Conservation (phyloP, 2,888 invertebrate genomes). For the Leuctra nigra region DNA sequence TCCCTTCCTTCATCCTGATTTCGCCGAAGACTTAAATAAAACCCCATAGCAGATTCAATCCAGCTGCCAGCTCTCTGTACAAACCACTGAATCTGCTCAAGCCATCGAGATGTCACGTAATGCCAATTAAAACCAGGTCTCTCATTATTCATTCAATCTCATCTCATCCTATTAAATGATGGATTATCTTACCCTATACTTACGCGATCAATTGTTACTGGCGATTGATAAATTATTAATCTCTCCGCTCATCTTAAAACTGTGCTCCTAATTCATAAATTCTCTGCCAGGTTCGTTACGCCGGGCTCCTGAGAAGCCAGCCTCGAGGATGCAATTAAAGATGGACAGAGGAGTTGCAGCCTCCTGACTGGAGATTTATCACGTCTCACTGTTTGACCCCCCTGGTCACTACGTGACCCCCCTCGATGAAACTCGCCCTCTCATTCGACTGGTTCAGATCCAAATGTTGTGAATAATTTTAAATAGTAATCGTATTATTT, state of each 20-base stretch:
- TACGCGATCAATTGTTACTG: conserved; percentile 9
- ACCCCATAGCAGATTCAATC: no score
- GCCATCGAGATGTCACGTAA: neutral
- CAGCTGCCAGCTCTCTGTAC: no score
- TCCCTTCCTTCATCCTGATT: no score
- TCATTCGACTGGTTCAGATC: neutral
- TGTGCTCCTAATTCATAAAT: neutral
- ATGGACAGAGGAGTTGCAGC: no score
- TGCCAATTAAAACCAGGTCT: neutral
- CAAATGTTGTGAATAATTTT: conserved; percentile 8
- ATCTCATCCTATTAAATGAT: conserved; percentile 4
- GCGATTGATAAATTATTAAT: conserved; percentile 8
- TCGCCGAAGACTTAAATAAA: no score
- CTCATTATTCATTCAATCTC: conserved; percentile 8
- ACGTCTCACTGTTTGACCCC: neutral
- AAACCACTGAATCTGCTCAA: no score
- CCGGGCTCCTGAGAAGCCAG: no score
- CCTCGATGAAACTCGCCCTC: neutral
- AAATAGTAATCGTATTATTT: neutral
- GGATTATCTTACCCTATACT: neutral
- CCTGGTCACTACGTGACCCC: neutral
- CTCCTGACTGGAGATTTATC: no score
- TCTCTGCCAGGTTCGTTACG: conserved; percentile 8
- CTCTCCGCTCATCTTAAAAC: neutral
- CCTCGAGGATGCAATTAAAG: no score